Evolutionary conservation across 1,140 invertebrate species (phyloP).

Genomic region (Dreissena polymorpha): DNA sequence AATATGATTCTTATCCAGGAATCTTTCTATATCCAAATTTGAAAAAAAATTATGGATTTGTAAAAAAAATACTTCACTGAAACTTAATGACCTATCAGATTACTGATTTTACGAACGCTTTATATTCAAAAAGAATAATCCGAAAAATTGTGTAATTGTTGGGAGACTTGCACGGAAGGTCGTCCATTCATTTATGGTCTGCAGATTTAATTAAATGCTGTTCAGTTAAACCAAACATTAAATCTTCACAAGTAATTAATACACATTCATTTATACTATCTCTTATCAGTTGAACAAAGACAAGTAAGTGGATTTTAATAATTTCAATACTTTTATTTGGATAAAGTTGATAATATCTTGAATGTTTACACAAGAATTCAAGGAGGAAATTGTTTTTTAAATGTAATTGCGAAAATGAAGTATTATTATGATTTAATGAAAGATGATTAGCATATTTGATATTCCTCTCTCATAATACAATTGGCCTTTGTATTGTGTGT

Average conservation of each 20-base stretch:
- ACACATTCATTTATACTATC: conserved; percentile 43
- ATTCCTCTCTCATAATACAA: conserved; percentile 24
- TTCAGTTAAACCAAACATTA: conserved; percentile 18
- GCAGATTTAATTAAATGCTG: conserved; percentile 41
- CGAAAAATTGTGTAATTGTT: conserved; percentile 36
- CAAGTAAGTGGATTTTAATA: conserved; percentile 28
- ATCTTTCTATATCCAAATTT: conserved; percentile 6
- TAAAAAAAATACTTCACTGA: conserved; percentile 47
- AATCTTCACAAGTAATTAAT: conserved; percentile 48
- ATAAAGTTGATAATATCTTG: conserved; percentile 51
- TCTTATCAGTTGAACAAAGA: conserved; percentile 34
- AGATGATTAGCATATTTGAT: conserved; percentile 50
- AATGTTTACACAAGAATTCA: background rate
- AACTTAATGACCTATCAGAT: conserved; percentile 52
- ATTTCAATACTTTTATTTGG: conserved; percentile 43
- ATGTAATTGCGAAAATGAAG: conserved; percentile 30
- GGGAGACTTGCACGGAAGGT: conserved; percentile 31
- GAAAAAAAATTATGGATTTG: background rate
- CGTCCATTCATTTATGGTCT: conserved; percentile 10
- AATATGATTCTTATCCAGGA: conserved; percentile 1
- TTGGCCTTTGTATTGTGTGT: conserved; percentile 28
- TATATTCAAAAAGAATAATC: background rate
- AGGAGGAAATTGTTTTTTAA: conserved; percentile 21
- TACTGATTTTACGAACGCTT: conserved; percentile 42
- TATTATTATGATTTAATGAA: conserved; percentile 33